Conservation (phyloP, 1,140 invertebrate genomes). For the Calephelis nemesis region DNA sequence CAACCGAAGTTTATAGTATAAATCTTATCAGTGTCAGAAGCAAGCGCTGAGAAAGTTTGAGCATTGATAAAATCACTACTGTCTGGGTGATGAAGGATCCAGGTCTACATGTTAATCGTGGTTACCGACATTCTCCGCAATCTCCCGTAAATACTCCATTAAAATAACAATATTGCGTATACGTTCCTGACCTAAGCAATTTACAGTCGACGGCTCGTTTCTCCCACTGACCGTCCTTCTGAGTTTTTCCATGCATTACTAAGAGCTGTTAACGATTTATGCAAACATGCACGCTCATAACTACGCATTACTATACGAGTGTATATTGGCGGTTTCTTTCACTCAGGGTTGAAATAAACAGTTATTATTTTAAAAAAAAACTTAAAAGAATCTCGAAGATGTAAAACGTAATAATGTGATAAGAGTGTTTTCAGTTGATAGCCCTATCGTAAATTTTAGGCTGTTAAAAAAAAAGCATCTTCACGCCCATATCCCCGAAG, state of each 20-base stretch:
- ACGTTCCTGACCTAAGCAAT: constrained; percentile 48
- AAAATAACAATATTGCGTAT: constrained; percentile 22
- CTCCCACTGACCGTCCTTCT: constrained; percentile 49
- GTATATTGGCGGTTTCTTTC: constrained; percentile 26
- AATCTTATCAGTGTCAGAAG: too few relatives aligned
- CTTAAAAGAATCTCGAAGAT: too few relatives aligned
- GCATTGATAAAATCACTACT: background rate
- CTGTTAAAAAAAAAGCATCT: too few relatives aligned
- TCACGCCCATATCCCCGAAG: too few relatives aligned
- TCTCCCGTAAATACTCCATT: background rate
- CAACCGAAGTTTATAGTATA: too few relatives aligned
- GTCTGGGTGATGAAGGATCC: background rate
- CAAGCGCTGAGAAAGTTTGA: too few relatives aligned
- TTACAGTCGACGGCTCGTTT: constrained; percentile 38
- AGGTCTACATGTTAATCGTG: too few relatives aligned
- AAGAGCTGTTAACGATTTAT: constrained; percentile 38
- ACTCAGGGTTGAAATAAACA: constrained; percentile 26
- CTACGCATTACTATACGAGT: constrained; percentile 30
- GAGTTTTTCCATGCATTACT: constrained; percentile 34
- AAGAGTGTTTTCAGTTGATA: too few relatives aligned
- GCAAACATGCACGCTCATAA: constrained; percentile 50
- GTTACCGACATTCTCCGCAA: background rate
- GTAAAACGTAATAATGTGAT: too few relatives aligned
- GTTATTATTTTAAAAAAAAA: too few relatives aligned
- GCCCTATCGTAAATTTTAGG: too few relatives aligned